Evolutionary conservation across 2,797 vertebrate species (phyloP).

Genomic region (Vespertilio murinus): DNA sequence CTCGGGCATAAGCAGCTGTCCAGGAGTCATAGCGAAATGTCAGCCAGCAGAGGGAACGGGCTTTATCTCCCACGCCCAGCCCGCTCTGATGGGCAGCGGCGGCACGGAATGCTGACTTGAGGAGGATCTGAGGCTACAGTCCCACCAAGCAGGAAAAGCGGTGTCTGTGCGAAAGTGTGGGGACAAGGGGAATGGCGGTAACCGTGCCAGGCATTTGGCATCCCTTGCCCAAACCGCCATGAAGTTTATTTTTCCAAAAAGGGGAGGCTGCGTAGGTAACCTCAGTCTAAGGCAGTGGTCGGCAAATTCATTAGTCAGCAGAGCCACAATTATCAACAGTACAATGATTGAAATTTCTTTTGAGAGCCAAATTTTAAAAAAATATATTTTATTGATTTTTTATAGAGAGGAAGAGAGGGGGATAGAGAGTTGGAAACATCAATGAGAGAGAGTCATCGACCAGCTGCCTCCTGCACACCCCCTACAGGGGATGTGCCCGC

Average conservation of each 20-base stretch:
- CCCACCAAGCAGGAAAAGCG: neutral
- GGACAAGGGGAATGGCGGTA: rapidly evolving
- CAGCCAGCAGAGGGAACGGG: neutral
- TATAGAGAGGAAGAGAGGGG: no score
- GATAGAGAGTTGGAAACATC: no score
- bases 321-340: no score
- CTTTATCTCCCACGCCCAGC: neutral
- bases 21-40: neutral
- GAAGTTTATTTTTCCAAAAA: neutral
- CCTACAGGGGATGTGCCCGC: no score
- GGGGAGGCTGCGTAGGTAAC: neutral
- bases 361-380: no score
- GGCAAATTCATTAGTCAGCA: no score
- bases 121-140: neutral
- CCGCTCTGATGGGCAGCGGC: neutral
- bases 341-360: no score
- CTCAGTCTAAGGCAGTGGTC: neutral
- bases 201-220: neutral
- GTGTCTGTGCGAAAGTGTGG: neutral
- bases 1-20: neutral
- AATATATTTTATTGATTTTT: no score
- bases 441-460: no score
- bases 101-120: rapidly evolving
- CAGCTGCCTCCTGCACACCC: no score
- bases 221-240: neutral